Conservation (phyloP, 2,888 invertebrate species). For the Phytoseiulus persimilis region DNA sequence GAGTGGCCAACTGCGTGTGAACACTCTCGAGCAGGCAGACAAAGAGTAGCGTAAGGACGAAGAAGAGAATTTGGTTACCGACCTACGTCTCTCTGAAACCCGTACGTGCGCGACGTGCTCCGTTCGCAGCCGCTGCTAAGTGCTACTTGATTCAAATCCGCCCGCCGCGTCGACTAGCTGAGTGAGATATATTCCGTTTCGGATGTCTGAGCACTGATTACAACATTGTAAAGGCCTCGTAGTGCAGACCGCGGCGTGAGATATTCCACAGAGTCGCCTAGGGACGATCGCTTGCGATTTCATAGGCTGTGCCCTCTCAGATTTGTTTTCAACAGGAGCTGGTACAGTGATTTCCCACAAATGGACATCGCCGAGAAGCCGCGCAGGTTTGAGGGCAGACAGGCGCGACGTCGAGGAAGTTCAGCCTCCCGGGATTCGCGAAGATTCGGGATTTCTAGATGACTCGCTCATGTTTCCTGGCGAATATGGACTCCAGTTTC, state of each 20-base stretch:
- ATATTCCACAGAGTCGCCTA: not conserved
- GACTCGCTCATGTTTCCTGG: not conserved
- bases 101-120: not conserved
- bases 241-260: no score
- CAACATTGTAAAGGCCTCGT: not conserved
- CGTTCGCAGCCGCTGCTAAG: not conserved
- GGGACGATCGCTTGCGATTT: no score
- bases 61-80: not conserved
- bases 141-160: not conserved
- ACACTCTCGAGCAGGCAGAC: not conserved
- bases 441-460: not conserved
- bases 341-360: no score
- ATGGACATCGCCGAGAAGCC: no score
- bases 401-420: no score
- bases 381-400: no score
- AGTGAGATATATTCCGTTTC: not conserved
- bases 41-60: not conserved
- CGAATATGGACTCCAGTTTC: not conserved
- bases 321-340: no score
- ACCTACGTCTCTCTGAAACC: not conserved
- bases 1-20: not conserved
- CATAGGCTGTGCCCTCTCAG: no score
- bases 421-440: not conserved
- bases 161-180: not conserved
- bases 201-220: not conserved